Conservation (phyloP, 2,797 vertebrate species). For the Bufotes viridis region DNA sequence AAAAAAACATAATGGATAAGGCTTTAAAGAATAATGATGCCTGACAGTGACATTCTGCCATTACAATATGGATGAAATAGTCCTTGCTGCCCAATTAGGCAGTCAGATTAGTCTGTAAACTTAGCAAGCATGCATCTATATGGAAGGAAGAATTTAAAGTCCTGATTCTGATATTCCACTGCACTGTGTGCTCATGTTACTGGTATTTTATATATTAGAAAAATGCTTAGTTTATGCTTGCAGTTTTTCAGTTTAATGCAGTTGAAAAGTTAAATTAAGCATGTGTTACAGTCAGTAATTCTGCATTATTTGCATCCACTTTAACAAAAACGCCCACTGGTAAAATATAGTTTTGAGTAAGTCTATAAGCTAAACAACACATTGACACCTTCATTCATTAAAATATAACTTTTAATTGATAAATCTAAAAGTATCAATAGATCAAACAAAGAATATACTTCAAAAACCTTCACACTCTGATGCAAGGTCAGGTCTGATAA, state of each 20-base stretch:
- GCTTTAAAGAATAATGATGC: slow-evolving; percentile 62
- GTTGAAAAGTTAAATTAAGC: no score
- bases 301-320: background rate
- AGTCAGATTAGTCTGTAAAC: slow-evolving; percentile 40
- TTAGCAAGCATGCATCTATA: slow-evolving; percentile 14
- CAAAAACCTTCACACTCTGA: no score
- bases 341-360: no score
- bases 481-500: no score
- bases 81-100: slow-evolving; percentile 57
- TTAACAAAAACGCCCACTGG: no score
- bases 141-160: slow-evolving; percentile 7
- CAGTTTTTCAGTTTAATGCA: background rate
- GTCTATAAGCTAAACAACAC: no score
- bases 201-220: background rate
- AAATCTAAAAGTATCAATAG: no score
- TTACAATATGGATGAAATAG: slow-evolving; percentile 56
- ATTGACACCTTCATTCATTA: no score
- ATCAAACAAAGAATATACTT: no score
- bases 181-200: background rate
- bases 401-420: no score
- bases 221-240: background rate
- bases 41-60: slow-evolving; percentile 61
- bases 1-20: slow-evolving; percentile 46
- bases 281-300: no score
- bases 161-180: slow-evolving; percentile 1